Evolutionary conservation across 2,113 vertebrate species (phyloP), one percentile per base, ranked within the genome.

Genomic region (Psephotus haematonotus): DNA sequence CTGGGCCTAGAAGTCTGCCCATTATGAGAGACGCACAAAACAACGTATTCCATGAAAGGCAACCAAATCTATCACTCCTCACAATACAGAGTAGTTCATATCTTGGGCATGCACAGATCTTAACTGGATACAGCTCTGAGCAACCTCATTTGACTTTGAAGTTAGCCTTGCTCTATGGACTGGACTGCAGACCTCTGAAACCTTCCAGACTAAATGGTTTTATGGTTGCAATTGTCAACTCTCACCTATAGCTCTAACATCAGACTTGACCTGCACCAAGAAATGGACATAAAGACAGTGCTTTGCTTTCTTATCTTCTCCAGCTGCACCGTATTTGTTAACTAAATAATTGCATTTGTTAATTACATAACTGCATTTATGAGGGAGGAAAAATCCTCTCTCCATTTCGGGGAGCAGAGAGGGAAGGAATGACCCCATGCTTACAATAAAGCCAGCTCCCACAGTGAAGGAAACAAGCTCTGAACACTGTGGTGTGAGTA

Each of bases 401-500:
- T 47, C 25, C 9, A 49, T 18, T 46, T 76, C 20, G 18, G 62
- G 47, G 16, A 82, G 22, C 41, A 76, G 15, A 17, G 47, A 81
- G 41, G 31, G 31, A 39, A 55, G 29, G 31, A 81, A 69, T 49
- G 8, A 27, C 7, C 63, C 22, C 31, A 24, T 7, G 9, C 6
- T 17, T 43, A 6, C 5, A 60, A 9, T 35, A 9, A 47, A 91
- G 52, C 8, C 62, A 90, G 11, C 11, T 71, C 49, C 20, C 11
- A 60, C 3, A 1, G 2, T 1, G 19, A 92, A 82, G 70, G 29
- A 62, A 89, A 65, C 13, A 60, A 49, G 7, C 24, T 0, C 0
- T 5, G 2, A 77, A 22, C 49, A 63, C 19, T 46, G 25, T 0
- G 0, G 19, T 46, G 41, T n/a, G 47, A 80, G 44, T 27, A 27